These are phyloP conservation scores for Picus viridis DNA, from an alignment of 2,797 vertebrate genomes.

Conservation along the genomic window DNA sequence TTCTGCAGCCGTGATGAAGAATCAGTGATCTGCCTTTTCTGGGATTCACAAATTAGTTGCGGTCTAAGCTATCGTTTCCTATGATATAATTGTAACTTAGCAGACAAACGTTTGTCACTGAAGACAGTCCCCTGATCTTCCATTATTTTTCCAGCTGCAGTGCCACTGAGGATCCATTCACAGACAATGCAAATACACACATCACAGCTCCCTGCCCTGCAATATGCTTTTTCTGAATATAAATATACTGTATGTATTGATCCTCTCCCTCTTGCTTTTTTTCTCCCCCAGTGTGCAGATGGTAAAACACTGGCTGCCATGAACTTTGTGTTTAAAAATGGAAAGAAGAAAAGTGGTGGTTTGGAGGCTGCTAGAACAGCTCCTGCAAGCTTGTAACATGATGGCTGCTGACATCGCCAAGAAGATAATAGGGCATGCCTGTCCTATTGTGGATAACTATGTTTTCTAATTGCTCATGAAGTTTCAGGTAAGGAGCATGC, in stretches of 20 bases:
- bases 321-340: constrained; percentile 62
- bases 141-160: constrained; percentile 77
- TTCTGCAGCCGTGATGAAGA: constrained; percentile 74
- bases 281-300: constrained; percentile 66
- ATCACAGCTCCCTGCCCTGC: constrained; percentile 69
- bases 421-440: neutral
- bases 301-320: constrained; percentile 76
- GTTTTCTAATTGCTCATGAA: constrained; percentile 12
- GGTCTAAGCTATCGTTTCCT: constrained; percentile 74
- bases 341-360: constrained; percentile 46
- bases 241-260: constrained; percentile 75
- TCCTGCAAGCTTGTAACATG: constrained; percentile 2
- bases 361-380: constrained; percentile 58
- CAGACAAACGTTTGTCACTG: constrained; percentile 78
- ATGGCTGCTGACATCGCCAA: neutral
- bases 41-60: constrained; percentile 75
- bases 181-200: constrained; percentile 71
- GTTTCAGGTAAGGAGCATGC: neutral
- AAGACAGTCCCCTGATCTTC: constrained; percentile 70
- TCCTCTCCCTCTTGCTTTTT: constrained; percentile 59
- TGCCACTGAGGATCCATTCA: constrained; percentile 61
- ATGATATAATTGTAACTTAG: constrained; percentile 74
- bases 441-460: neutral
- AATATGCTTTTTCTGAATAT: constrained; percentile 72
- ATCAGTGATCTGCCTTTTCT: constrained; percentile 67